Conservation (phyloP, 1,140 invertebrate genomes). For the Cherax quadricarinatus region DNA sequence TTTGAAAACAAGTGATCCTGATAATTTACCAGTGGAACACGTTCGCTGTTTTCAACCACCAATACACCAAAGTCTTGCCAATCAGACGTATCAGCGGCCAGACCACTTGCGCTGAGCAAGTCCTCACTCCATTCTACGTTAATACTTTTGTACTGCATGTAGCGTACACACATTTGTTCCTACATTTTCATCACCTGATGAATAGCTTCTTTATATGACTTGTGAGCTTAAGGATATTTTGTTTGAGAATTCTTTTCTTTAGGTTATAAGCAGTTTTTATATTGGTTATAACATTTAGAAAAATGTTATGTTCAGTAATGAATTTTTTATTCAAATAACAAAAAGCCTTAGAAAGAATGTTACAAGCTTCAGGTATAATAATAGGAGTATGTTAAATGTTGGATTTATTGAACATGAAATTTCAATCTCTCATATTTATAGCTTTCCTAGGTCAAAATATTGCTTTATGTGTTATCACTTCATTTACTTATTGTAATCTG, state of each 20-base stretch:
- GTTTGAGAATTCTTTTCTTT: neutral
- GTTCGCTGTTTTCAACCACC: conserved; percentile 97
- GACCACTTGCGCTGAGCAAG: conserved; percentile 67
- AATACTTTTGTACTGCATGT: neutral
- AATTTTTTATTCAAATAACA: neutral
- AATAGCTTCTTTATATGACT: neutral
- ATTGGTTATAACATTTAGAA: neutral
- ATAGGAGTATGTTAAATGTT: neutral
- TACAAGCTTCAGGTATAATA: neutral
- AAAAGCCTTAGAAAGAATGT: neutral
- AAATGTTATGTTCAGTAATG: neutral
- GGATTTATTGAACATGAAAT: neutral
- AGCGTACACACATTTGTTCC: neutral
- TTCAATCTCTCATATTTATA: too few species aligned
- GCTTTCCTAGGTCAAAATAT: too few species aligned
- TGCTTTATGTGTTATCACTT: too few species aligned
- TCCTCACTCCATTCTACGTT: neutral
- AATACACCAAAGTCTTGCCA: conserved; percentile 85
- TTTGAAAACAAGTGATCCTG: conserved; percentile 89
- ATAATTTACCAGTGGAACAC: conserved; percentile 94
- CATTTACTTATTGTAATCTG: neutral
- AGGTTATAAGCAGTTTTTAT: neutral
- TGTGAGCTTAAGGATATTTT: neutral
- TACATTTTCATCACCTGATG: neutral
- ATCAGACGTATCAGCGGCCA: conserved; percentile 75